phyloP scores from a whole-genome alignment of 2,888 invertebrate species.

The Apamea epomidion region DNA sequence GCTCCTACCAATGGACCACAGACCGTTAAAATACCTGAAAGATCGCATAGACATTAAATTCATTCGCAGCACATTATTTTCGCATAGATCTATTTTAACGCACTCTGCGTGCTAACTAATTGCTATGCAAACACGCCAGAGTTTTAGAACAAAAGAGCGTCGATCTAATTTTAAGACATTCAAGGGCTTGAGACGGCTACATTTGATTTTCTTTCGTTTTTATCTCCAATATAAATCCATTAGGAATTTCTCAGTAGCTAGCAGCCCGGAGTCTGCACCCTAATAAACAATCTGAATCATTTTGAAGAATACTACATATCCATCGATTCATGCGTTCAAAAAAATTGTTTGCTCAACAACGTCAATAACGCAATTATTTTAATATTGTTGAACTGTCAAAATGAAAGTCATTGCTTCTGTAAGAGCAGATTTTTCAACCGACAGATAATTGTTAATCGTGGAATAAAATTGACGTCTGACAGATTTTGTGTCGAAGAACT shows the following conservation, averaged over 20 bases:
- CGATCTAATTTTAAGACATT: slow-evolving; percentile 44
- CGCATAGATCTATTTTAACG: background rate
- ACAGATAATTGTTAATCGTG: no score
- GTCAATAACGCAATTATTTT: no score
- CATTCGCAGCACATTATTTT: background rate
- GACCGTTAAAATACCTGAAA: background rate
- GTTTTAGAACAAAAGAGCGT: slow-evolving; percentile 34
- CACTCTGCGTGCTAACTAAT: slow-evolving; percentile 22
- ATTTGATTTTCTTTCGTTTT: slow-evolving; percentile 28
- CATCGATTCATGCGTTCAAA: background rate
- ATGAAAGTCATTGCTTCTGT: no score
- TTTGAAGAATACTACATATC: background rate
- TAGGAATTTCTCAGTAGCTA: background rate
- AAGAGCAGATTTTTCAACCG: no score
- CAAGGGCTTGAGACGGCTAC: slow-evolving; percentile 19
- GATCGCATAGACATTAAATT: background rate
- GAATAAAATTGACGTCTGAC: no score
- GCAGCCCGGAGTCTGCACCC: background rate
- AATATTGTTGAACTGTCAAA: no score
- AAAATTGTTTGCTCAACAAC: no score
- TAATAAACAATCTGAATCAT: background rate
- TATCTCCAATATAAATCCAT: slow-evolving; percentile 23
- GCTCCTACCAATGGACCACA: background rate
- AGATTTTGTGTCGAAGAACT: no score
- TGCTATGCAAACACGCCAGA: slow-evolving; percentile 20